phyloP scores from a whole-genome alignment of 2,797 vertebrate genomes.

The Xiphorhynchus erythropygius region DNA sequence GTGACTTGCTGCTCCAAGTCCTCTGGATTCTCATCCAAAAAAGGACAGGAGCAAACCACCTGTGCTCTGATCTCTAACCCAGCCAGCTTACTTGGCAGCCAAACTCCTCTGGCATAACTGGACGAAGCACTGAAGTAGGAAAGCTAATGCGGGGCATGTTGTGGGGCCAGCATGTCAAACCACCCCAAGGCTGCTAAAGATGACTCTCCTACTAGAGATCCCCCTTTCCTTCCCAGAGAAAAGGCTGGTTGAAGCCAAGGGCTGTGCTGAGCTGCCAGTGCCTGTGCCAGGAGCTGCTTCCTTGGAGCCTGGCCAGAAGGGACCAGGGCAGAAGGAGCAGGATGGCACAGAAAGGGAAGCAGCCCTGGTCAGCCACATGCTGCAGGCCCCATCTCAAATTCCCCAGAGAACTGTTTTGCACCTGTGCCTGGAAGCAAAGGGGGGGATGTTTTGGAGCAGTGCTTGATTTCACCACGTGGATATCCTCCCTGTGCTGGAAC shows the following conservation, averaged over 20 bases:
- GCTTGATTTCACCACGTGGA: background rate
- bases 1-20: background rate
- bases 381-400: background rate
- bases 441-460: background rate
- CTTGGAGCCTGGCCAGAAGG: rapidly evolving
- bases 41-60: background rate
- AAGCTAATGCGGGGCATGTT: background rate
- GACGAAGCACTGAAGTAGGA: background rate
- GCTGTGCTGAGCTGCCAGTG: background rate
- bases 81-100: background rate
- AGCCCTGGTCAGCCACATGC: background rate
- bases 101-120: background rate
- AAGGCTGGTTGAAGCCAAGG: background rate
- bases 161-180: background rate
- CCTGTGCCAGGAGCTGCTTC: background rate
- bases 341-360: background rate
- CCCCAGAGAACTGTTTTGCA: background rate
- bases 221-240: background rate
- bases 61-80: background rate
- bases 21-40: background rate
- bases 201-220: background rate
- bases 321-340: background rate
- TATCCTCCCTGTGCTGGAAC: background rate
- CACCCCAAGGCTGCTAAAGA: background rate
- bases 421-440: background rate